Percentiles rank a stretch among this genome's conserved stretches.
These are phyloP conservation scores for Callaeas wilsoni DNA, from an alignment of 2,113 vertebrate species.

Conservation along the genomic window DNA sequence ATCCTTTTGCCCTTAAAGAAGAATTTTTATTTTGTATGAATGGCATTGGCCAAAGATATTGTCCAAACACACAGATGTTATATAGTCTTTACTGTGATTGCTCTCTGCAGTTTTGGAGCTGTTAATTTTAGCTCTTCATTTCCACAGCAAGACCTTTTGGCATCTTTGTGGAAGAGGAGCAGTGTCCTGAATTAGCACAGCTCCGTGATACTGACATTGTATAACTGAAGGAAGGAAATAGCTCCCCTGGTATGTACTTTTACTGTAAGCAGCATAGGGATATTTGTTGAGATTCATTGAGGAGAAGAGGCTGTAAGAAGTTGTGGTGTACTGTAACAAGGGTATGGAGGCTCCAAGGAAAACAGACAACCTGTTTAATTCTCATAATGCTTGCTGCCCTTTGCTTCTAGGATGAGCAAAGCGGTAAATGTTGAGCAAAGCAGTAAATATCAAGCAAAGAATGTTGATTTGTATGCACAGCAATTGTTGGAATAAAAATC, in stretches of 20 bases:
- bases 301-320: neutral
- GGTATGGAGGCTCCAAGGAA: neutral
- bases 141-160: constrained; percentile 44
- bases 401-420: constrained; percentile 29
- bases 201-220: neutral
- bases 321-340: neutral
- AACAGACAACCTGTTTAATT: neutral
- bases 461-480: constrained; percentile 53
- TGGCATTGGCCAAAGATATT: neutral
- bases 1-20: neutral
- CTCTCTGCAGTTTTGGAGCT: neutral
- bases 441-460: constrained; percentile 40
- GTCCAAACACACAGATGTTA: neutral
- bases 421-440: constrained; percentile 40
- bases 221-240: constrained; percentile 49
- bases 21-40: neutral
- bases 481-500: constrained; percentile 61
- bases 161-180: constrained; percentile 33
- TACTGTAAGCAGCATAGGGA: neutral
- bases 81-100: neutral
- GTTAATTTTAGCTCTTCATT: constrained; percentile 49
- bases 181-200: constrained; percentile 53
- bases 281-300: constrained; percentile 15
- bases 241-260: neutral
- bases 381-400: neutral